Conservation (phyloP, 2,797 vertebrate species). For the Enteromius mattozi region DNA sequence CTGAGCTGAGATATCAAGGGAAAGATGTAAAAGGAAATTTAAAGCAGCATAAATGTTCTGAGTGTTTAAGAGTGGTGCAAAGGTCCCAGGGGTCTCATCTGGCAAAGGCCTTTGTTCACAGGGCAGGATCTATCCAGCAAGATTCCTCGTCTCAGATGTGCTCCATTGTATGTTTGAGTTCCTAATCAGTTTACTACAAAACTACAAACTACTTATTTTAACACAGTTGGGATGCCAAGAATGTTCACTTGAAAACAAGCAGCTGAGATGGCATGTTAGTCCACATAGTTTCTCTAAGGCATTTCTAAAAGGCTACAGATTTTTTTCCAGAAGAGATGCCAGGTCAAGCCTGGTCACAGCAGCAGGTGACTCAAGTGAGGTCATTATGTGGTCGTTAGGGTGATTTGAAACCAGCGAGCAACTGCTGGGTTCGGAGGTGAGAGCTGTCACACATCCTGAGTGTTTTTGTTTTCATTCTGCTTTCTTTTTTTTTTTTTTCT, state of each 20-base stretch:
- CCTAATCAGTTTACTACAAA: constrained; percentile 50
- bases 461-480: constrained; percentile 56
- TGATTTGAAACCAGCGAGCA: constrained; percentile 76
- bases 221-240: constrained; percentile 26
- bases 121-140: constrained; percentile 75
- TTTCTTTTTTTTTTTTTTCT: constrained; percentile 37
- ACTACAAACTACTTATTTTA: constrained; percentile 42
- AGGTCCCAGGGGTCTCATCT: constrained; percentile 71
- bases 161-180: constrained; percentile 50
- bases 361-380: constrained; percentile 82
- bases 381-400: constrained; percentile 77
- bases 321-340: constrained; percentile 78
- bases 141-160: constrained; percentile 59
- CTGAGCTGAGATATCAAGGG: constrained; percentile 72
- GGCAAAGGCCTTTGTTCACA: constrained; percentile 70
- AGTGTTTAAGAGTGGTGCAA: constrained; percentile 73
- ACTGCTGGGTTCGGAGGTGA: constrained; percentile 79
- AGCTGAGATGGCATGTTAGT: constrained; percentile 63
- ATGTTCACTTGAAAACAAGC: constrained; percentile 53
- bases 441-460: constrained; percentile 71
- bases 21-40: constrained; percentile 68
- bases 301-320: constrained; percentile 72
- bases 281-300: constrained; percentile 61
- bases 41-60: constrained; percentile 77
- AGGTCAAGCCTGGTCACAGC: constrained; percentile 80